Evolutionary conservation across 2,113 vertebrate genomes (phyloP).

Genomic region (Macrotus californicus): DNA sequence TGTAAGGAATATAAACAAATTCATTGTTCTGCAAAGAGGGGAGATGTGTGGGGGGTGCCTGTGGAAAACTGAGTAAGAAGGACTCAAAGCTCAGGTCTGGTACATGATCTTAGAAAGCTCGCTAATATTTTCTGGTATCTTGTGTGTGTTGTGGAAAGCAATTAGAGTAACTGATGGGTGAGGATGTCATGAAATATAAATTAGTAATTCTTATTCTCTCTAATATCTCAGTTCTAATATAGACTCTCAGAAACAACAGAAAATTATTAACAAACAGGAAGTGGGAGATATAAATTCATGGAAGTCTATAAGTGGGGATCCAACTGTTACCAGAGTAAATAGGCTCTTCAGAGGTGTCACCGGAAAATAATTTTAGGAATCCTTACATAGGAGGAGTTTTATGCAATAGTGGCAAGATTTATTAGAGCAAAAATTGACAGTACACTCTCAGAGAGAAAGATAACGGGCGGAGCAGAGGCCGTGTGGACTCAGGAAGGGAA

Average conservation of each 20-base stretch:
- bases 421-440: background rate
- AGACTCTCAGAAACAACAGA: background rate
- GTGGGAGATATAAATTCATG: background rate
- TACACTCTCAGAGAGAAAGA: background rate
- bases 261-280: background rate
- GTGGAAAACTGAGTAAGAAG: background rate
- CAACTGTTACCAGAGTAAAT: background rate
- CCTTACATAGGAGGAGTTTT: background rate
- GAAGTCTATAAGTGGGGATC: background rate
- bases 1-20: background rate
- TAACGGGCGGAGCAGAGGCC: background rate
- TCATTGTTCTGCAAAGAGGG: background rate
- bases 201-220: background rate
- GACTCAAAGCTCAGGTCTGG: background rate
- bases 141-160: background rate
- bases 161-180: background rate
- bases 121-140: background rate
- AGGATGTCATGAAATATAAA: background rate
- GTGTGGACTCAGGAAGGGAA: background rate
- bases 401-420: background rate
- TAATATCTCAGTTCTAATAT: background rate
- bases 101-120: background rate
- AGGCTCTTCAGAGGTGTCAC: background rate
- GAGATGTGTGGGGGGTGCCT: rapidly evolving
- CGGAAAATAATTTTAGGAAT: background rate